Evolutionary conservation across 2,113 vertebrate genomes (phyloP).

Genomic region (Prionailurus viverrinus): DNA sequence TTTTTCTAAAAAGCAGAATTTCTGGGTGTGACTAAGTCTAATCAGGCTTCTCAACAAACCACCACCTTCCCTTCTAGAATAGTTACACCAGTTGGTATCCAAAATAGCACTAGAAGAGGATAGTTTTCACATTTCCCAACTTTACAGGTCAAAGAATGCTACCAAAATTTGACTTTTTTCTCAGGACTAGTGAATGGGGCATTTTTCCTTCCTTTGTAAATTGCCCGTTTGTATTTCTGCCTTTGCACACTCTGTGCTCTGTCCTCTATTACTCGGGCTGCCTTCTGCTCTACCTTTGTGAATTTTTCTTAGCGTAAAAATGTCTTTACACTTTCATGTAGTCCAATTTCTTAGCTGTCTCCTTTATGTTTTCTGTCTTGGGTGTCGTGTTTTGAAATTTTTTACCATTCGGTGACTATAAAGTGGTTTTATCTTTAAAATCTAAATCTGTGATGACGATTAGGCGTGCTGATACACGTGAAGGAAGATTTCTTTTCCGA

Average conservation of each 20-base stretch:
- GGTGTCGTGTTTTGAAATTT: background rate
- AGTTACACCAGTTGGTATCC: background rate
- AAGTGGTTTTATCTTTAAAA: constrained; percentile 38
- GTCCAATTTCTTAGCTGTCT: background rate
- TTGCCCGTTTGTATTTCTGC: background rate
- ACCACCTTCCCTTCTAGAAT: background rate
- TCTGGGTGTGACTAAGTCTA: background rate
- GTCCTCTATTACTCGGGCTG: background rate
- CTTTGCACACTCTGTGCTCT: background rate
- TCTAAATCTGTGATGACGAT: background rate
- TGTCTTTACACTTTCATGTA: background rate
- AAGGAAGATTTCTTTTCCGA: constrained; percentile 3
- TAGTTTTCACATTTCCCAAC: background rate
- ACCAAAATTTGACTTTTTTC: background rate
- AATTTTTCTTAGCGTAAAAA: background rate
- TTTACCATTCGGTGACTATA: background rate
- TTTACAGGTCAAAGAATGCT: background rate
- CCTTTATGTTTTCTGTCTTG: background rate
- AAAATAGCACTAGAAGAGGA: background rate
- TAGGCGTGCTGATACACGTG: background rate
- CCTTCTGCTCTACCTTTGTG: background rate
- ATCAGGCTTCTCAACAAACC: background rate
- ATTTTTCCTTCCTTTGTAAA: background rate
- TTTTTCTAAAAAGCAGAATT: background rate
- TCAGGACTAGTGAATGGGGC: background rate